A percentile compares a stretch with the other conserved stretches of the same genome.
Conservation (phyloP, 2,113 vertebrate genomes). For the Diadophis punctatus region DNA sequence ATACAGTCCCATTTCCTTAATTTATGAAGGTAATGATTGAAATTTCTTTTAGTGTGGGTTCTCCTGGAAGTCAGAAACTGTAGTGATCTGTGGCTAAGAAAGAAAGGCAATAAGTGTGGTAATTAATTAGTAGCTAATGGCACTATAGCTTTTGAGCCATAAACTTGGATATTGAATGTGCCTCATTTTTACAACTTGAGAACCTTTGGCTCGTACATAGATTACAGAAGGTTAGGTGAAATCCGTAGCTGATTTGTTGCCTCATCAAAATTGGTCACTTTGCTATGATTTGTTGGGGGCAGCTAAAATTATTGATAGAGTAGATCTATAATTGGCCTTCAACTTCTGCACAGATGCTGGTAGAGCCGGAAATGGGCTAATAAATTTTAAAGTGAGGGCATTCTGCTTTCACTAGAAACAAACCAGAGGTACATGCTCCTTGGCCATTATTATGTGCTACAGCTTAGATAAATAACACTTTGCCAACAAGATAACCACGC, state of each 20-base stretch:
- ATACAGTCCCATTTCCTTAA: not conserved
- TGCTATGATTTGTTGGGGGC: conserved; percentile 1
- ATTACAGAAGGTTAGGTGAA: not conserved
- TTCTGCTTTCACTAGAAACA: not conserved
- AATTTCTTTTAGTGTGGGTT: not conserved
- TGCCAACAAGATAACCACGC: not conserved
- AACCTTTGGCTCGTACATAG: not conserved
- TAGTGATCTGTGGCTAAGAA: not conserved
- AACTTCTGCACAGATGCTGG: not conserved
- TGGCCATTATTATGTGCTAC: not conserved
- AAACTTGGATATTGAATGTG: not conserved
- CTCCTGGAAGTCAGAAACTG: not conserved
- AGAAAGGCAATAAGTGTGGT: not conserved
- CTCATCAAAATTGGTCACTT: not conserved
- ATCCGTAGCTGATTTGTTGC: not conserved
- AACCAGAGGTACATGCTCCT: not conserved
- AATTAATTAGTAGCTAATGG: not conserved
- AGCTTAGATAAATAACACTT: not conserved
- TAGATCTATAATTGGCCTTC: not conserved
- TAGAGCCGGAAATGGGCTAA: not conserved
- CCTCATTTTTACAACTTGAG: conserved; percentile 3
- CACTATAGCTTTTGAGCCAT: not conserved
- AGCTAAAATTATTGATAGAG: not conserved
- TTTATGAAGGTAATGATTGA: not conserved
- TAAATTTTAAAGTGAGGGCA: not conserved